These are phyloP conservation scores for Sinhomidia bicolor DNA, from an alignment of 2,888 invertebrate genomes.

Conservation along the genomic window DNA sequence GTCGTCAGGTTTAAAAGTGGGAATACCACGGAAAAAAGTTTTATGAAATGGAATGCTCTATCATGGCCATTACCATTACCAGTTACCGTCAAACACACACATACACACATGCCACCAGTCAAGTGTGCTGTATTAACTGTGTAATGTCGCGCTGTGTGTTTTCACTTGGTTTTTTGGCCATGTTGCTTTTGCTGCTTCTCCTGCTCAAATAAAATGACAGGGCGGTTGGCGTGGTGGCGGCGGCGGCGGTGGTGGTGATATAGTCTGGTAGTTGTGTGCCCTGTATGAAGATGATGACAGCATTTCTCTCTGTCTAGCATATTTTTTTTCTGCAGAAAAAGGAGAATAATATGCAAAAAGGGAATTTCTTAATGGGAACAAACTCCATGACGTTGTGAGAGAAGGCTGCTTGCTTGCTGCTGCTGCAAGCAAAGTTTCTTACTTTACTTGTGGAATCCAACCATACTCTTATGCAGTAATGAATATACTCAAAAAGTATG, in stretches of 20 bases:
- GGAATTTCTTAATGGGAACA: constrained; percentile 69
- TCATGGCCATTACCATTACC: constrained; percentile 38
- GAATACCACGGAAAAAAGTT: constrained; percentile 37
- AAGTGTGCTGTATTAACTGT: neutral
- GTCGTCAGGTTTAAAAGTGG: constrained; percentile 52
- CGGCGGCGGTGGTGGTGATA: no score
- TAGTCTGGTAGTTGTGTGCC: neutral
- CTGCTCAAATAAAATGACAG: constrained; percentile 12
- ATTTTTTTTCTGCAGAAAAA: constrained; percentile 45
- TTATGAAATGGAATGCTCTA: constrained; percentile 51
- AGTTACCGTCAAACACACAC: constrained; percentile 32
- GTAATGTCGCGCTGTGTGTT: neutral
- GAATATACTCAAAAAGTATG: no score
- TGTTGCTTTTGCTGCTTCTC: neutral
- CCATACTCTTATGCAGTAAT: no score
- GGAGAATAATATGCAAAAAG: constrained; percentile 68
- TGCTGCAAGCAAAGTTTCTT: constrained; percentile 5
- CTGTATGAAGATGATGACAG: neutral
- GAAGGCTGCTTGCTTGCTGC: no score
- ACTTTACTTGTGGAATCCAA: neutral
- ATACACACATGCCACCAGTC: neutral
- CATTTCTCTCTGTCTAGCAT: neutral
- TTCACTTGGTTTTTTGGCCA: constrained; percentile 32
- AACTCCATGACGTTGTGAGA: constrained; percentile 56
- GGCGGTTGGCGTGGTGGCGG: neutral